Percentiles rank a stretch among this genome's conserved stretches.
These are phyloP conservation scores for Echiichthys vipera DNA, from an alignment of 2,797 vertebrate genomes.

Conservation along the genomic window DNA sequence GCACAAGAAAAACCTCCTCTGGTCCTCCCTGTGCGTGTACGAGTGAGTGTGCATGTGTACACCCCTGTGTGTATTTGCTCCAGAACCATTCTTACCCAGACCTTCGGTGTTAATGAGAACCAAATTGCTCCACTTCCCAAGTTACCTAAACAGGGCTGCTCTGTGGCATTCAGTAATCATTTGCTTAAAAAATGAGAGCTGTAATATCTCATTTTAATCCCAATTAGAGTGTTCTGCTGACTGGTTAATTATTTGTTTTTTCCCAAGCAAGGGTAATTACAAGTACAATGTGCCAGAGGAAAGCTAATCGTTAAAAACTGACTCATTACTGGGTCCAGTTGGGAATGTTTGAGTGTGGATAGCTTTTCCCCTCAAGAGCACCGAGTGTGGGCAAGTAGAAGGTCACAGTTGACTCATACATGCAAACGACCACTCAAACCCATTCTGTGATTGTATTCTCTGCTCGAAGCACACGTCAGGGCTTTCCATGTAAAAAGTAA, in stretches of 20 bases:
- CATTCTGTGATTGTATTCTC: constrained; percentile 10
- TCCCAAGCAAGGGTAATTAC: constrained; percentile 79
- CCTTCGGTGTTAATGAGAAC: constrained; percentile 67
- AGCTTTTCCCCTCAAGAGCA: constrained; percentile 34
- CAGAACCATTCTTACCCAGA: constrained; percentile 14
- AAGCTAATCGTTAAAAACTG: constrained; percentile 78
- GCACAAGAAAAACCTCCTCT: constrained; percentile 32
- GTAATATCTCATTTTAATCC: constrained; percentile 81
- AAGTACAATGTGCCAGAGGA: constrained; percentile 78
- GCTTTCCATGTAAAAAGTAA: too few species aligned
- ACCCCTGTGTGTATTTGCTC: constrained; percentile 13
- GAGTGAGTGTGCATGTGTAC: not conserved
- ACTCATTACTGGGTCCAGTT: constrained; percentile 78
- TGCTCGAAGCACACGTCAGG: not conserved
- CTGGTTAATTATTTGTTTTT: constrained; percentile 86
- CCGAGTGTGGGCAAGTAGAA: constrained; percentile 48
- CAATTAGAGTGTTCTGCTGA: constrained; percentile 82
- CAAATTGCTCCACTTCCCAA: constrained; percentile 70
- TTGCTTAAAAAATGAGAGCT: constrained; percentile 77
- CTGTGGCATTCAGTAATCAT: constrained; percentile 72
- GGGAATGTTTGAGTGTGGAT: constrained; percentile 66
- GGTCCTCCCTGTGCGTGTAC: constrained; percentile 3
- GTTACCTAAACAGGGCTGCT: constrained; percentile 68
- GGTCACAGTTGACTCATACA: constrained; percentile 68
- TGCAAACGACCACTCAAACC: constrained; percentile 30